Evolutionary conservation across 2,113 vertebrate species (phyloP), one percentile per base, ranked within the genome.

Genomic region (Pipra filicauda): DNA sequence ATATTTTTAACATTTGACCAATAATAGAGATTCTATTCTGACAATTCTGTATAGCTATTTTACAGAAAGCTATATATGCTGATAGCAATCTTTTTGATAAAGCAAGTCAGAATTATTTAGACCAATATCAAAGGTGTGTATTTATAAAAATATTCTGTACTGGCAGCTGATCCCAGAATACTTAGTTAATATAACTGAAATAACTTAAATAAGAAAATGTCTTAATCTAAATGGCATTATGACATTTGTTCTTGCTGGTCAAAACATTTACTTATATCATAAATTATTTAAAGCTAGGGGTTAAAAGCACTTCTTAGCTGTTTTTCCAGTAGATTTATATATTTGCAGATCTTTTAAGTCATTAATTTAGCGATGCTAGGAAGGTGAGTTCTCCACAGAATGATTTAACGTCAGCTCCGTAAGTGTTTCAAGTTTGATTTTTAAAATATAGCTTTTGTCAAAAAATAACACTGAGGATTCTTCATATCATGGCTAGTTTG

Each of bases 1-100:
- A 76, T 76, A 96, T 81, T 96, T 96, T 96, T 67, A 88, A 82
- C 51, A 85, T 95, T 97, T 96, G 69, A 95, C 80, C 79, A 95
- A 78, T 51, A 96, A 54, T 12, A 92, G 61, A 86, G 55, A 54
- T 88, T 90, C 62, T 91, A 69, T 85, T 91, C 67, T 58, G 76
- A 65, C 54, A 84, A 83, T 67, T 94, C 93, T 77, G 22, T 62
- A 51, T 13, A 95, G 58, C 15, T 91, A 41, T 80, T 96, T 96
- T 83, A 81, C 64, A 88, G 74, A 91, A 81, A 88, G 74, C 41
- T 91, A 48, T 55, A 73, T 64, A 69, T 33, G 33, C 21, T 76
- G 41, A 76, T 22, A 88, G 43, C 8, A 77, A 27, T 28, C 30
- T 20, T 83, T 80, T 59, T 85, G 23, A 61, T 51, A 90, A 83